Base-by-base conservation (phyloP, 2,797 vertebrate genomes). In the Pseudomugil gertrudae region DNA sequence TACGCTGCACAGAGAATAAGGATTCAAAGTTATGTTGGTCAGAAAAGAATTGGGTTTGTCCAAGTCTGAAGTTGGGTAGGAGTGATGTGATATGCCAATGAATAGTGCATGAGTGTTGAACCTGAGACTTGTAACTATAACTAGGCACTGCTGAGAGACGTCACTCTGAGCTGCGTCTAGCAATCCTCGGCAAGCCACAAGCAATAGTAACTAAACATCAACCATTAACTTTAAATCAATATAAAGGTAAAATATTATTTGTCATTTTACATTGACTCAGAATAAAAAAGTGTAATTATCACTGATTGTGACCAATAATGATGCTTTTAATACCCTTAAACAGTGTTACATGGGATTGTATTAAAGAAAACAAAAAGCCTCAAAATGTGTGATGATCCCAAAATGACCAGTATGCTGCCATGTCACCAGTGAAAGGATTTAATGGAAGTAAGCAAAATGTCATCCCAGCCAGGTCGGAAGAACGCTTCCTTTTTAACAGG, bases 31-130 rank as follows among this genome's bases (percentile, higher is more conserved):
- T 80, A 85, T 86, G 81, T 84, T 83, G 79, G 4, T 32, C 83
- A 82, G 86, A 90, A 93, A 92, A 92, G 84, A 92, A 80, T 84
- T 84, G 77, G 76, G 89, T 92, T 93, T 80, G 86, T 89, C 82
- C 79, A 66, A 61, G 89, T 84, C 85, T 84, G 90, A 82, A 85
- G 90, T 87, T 89, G 88, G 81, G 81, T 59, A 90, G 83, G 79
- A 90, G 94, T 78, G 93, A 96, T 90, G 89, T 84, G 95, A 96
- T 94, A 95, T 90, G 66, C 57, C 9, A 29, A 92, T 97, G 90
- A 96, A 97, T 97, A 94, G 91, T 96, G 85, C 82, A 97, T 96
- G 93, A 96, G 88, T 76, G 67, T 54, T 80, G 86, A 96, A 96
- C 93, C 91, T 57, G 95, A 97, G 93, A 93, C 84, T 53, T 8